These are phyloP conservation scores for Papilio demoleus DNA, from an alignment of 2,888 invertebrate species.

Conservation along the genomic window DNA sequence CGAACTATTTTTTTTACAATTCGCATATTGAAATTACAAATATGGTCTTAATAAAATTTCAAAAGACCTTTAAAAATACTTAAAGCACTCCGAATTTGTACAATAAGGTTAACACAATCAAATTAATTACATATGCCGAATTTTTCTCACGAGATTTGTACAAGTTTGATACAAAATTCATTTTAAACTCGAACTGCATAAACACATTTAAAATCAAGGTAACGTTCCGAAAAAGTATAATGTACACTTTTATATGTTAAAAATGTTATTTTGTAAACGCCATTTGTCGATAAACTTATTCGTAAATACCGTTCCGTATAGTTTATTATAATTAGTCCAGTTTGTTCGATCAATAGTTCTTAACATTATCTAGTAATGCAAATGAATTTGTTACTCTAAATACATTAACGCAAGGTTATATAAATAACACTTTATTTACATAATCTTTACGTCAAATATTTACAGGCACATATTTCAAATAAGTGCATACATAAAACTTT, in stretches of 20 bases:
- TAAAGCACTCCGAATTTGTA: background rate
- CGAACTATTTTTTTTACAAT: background rate
- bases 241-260: background rate
- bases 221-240: slow-evolving; percentile 2
- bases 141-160: slow-evolving; percentile 7
- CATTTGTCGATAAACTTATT: background rate
- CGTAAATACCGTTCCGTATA: background rate
- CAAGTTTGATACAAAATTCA: background rate
- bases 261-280: background rate
- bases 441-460: slow-evolving; percentile 4
- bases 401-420: background rate
- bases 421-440: slow-evolving; percentile 2
- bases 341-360: background rate
- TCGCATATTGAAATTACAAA: background rate
- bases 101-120: background rate
- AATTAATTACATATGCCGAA: slow-evolving; percentile 1
- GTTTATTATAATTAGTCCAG: background rate
- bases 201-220: slow-evolving; percentile 9
- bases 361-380: background rate
- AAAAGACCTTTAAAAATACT: background rate
- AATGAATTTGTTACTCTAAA: background rate
- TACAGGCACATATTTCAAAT: background rate
- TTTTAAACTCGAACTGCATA: slow-evolving; percentile 11
- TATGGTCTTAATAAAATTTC: too few species aligned
- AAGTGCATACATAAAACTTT: background rate